Percentiles rank a stretch among this genome's conserved stretches.
These are phyloP conservation scores for Cenopis cana DNA, from an alignment of 2,888 invertebrate species.

Conservation along the genomic window DNA sequence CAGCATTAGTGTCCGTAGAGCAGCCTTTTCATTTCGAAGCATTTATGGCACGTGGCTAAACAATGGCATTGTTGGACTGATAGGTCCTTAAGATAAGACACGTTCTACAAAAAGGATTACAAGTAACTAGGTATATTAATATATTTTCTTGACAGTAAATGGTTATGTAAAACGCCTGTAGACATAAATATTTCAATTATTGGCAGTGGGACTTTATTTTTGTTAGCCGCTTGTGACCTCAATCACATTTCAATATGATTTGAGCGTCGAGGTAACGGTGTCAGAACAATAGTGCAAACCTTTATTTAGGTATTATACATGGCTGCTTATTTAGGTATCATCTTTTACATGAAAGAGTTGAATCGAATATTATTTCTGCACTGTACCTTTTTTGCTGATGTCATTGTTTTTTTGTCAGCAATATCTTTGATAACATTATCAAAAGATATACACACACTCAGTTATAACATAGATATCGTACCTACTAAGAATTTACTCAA, in stretches of 20 bases:
- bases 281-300: background rate
- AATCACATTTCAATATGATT: background rate
- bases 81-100: too few relatives aligned
- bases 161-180: too few relatives aligned
- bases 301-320: background rate
- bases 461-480: background rate
- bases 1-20: too few relatives aligned
- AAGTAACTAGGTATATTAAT: too few relatives aligned
- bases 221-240: background rate
- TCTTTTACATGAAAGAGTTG: background rate
- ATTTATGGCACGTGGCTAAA: too few relatives aligned
- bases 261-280: background rate
- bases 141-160: too few relatives aligned
- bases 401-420: background rate
- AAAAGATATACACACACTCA: background rate
- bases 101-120: too few relatives aligned
- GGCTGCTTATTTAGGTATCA: too few relatives aligned
- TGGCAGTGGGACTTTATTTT: background rate
- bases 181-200: background rate
- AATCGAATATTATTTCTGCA: background rate
- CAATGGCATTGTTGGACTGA: too few relatives aligned
- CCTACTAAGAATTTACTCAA: background rate
- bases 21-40: too few relatives aligned
- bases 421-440: background rate
- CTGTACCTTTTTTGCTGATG: background rate